A percentile compares a stretch with the other conserved stretches of the same genome.
phyloP scores from a whole-genome alignment of 2,113 vertebrate genomes.

The Willisornis vidua region DNA sequence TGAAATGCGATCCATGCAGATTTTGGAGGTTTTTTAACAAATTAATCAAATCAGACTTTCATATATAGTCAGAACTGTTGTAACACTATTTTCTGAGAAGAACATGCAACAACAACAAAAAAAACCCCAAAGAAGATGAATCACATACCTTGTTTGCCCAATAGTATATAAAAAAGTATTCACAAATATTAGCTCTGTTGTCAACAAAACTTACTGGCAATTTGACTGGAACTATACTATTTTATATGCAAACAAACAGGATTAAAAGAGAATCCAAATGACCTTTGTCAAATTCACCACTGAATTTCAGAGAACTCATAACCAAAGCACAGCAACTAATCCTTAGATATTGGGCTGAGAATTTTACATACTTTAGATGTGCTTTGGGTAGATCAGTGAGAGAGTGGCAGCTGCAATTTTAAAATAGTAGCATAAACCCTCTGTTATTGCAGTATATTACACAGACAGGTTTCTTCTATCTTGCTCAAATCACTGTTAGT shows the following conservation, averaged over 20 bases:
- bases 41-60: not conserved
- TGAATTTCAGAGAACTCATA: not conserved
- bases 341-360: not conserved
- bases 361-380: not conserved
- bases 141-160: not conserved
- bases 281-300: not conserved
- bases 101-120: not conserved
- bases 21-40: not conserved
- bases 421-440: not conserved
- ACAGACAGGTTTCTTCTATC: not conserved
- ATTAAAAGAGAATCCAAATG: not conserved
- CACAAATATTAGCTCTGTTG: conserved; percentile 16
- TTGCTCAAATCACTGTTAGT: not conserved
- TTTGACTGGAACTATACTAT: not conserved
- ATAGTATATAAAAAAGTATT: conserved; percentile 13
- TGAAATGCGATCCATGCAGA: not conserved
- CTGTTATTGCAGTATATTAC: not conserved
- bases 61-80: not conserved
- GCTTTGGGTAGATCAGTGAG: not conserved
- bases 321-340: not conserved
- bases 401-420: not conserved
- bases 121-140: not conserved
- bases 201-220: conserved; percentile 30
- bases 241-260: conserved; percentile 28
- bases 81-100: not conserved